These are phyloP conservation scores for Athalia rosae DNA, from an alignment of 2,888 invertebrate genomes.

Conservation along the genomic window DNA sequence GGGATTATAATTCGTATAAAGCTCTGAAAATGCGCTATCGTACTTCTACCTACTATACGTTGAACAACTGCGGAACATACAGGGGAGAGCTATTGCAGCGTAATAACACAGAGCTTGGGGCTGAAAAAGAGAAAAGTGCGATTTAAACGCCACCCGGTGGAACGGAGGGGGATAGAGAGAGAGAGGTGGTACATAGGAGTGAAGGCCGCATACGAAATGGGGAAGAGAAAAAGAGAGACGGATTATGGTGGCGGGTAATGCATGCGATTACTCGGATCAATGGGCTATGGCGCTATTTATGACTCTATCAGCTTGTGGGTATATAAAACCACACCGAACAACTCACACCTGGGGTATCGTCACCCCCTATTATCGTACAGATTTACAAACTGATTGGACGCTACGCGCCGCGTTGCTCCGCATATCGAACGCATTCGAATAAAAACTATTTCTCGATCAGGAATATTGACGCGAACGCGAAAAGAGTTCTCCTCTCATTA, in stretches of 20 bases:
- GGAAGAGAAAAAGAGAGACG: constrained; percentile 55
- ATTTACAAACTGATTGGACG: constrained; percentile 10
- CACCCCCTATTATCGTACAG: constrained; percentile 15
- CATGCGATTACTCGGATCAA: constrained; percentile 72
- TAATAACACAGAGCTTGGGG: constrained; percentile 69
- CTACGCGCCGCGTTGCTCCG: background rate
- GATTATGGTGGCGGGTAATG: constrained; percentile 65
- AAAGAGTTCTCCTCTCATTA: too few species aligned
- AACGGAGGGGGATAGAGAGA: constrained; percentile 51
- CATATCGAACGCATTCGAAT: background rate
- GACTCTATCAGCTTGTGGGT: constrained; percentile 65
- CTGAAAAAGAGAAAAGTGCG: constrained; percentile 69
- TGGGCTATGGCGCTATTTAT: constrained; percentile 71
- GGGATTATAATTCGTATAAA: too few species aligned
- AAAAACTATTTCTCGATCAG: too few species aligned
- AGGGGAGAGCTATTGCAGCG: constrained; percentile 46
- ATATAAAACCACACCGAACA: constrained; percentile 32
- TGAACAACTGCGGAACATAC: background rate
- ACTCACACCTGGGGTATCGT: constrained; percentile 38
- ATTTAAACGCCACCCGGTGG: constrained; percentile 60
- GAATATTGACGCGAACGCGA: too few species aligned
- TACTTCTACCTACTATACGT: background rate
- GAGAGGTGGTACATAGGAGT: constrained; percentile 62
- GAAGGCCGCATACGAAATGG: background rate
- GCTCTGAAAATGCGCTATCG: too few species aligned